These are phyloP conservation scores for Mesoclemmys tuberculata DNA, from an alignment of 2,113 vertebrate genomes.

Conservation along the genomic window DNA sequence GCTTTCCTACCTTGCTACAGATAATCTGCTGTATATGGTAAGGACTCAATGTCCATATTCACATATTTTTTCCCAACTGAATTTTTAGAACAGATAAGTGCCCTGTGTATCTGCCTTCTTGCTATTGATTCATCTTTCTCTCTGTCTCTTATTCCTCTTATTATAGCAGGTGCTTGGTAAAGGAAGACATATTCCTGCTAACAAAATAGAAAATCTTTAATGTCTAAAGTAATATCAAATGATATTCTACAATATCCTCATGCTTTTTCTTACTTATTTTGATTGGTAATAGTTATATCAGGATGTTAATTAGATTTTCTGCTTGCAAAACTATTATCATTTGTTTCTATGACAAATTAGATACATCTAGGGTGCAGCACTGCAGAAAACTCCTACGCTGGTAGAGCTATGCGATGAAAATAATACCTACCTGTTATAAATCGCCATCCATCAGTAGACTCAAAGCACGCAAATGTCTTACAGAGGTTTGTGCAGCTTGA, in stretches of 20 bases:
- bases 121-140: constrained; percentile 2
- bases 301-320: background rate
- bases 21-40: background rate
- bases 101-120: background rate
- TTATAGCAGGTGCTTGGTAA: background rate
- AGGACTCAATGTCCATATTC: background rate
- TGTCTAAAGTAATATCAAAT: background rate
- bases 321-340: background rate
- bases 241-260: background rate
- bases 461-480: background rate
- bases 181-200: background rate
- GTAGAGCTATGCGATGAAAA: background rate
- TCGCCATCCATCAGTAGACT: background rate
- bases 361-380: background rate
- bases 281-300: background rate
- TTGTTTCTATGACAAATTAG: background rate
- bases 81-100: background rate
- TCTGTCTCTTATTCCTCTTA: background rate
- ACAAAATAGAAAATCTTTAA: background rate
- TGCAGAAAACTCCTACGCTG: background rate
- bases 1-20: background rate
- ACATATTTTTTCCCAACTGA: background rate
- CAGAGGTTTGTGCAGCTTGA: background rate
- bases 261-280: background rate
- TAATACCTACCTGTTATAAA: constrained; percentile 24